Conservation (phyloP, 2,888 invertebrate genomes). For the Abrostola tripartita region DNA sequence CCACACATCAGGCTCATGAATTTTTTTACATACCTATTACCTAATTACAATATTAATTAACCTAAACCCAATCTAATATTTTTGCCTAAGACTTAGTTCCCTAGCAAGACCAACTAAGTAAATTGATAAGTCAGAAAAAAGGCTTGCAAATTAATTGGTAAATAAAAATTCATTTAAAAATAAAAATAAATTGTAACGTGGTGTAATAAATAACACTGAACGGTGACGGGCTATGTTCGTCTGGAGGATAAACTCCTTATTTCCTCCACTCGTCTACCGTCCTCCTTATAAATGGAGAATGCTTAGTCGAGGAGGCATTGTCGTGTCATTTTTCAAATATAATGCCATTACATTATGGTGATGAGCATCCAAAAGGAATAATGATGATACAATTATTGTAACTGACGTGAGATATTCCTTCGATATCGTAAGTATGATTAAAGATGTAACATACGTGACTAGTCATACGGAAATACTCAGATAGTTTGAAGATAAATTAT, state of each 20-base stretch:
- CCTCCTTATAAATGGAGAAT: conserved; percentile 52
- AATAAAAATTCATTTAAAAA: too few species aligned
- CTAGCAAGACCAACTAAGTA: too few species aligned
- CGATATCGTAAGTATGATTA: background rate
- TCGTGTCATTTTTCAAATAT: conserved; percentile 54
- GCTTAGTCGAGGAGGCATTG: conserved; percentile 35
- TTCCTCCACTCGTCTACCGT: conserved; percentile 34
- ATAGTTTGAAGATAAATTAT: too few species aligned
- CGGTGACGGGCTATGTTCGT: conserved; percentile 33
- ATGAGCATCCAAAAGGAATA: conserved; percentile 10
- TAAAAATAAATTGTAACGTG: too few species aligned
- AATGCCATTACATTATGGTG: conserved; percentile 3
- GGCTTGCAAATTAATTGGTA: too few species aligned
- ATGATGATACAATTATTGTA: conserved; percentile 10
- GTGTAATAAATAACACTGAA: background rate
- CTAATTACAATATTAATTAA: too few species aligned
- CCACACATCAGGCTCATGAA: background rate
- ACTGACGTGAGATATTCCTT: background rate
- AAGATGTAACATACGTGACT: too few species aligned
- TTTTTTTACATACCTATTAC: too few species aligned
- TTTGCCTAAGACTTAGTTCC: too few species aligned
- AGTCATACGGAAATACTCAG: too few species aligned
- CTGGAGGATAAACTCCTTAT: conserved; percentile 55
- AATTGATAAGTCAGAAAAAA: too few species aligned
- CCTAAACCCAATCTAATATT: too few species aligned